Evolutionary conservation across 2,888 invertebrate genomes (phyloP), one percentile per base, ranked within the genome.

Genomic region (Parelbella ahira): DNA sequence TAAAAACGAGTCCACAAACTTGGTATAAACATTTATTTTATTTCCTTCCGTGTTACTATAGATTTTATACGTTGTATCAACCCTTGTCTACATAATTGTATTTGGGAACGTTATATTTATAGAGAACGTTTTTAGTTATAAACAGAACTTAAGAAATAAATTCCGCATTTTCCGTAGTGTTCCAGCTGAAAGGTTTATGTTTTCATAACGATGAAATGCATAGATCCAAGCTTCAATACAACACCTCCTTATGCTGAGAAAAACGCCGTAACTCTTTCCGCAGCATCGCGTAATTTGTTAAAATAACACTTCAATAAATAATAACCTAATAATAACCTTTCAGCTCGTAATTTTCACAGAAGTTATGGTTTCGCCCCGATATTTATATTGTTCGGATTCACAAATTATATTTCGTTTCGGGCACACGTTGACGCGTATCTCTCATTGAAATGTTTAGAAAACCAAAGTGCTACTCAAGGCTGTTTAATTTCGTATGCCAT

Each of bases 401-500:
- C 50, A 56, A 52, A 54, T 44, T 39, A 47, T 49, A 12, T 39
- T 32, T 50, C 48, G 51, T 50, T 52, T 50, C 43, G 39, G 41
- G 47, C 44, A 29, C 20, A 30, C 48, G 45, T 47, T 58, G 56
- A 53, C 50, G 53, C 27, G 45, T 45, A 41, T 54, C 52, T 53
- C 48, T 56, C 54, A 56, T 47, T 51, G 45, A 33, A 47, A 49
- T 45, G 46, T 50, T 49, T 47, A 45, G 42, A 49, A 48, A 53
- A 51, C 51, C 60, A 60, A 63, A 76, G 68, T 68, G 67, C 53
- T 63, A 23, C 57, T 64, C 79, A 81, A 79, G 78, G 80, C 61
- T 74, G 58, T 72, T 69, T 77, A 76, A 72, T 74, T 78, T 74
- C 55, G 62, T 61, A 63, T 48, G 34, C 47, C 58, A 62, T 69